Base-by-base conservation (phyloP, 2,888 invertebrate genomes). In the Polydrusus pterygomalis region DNA sequence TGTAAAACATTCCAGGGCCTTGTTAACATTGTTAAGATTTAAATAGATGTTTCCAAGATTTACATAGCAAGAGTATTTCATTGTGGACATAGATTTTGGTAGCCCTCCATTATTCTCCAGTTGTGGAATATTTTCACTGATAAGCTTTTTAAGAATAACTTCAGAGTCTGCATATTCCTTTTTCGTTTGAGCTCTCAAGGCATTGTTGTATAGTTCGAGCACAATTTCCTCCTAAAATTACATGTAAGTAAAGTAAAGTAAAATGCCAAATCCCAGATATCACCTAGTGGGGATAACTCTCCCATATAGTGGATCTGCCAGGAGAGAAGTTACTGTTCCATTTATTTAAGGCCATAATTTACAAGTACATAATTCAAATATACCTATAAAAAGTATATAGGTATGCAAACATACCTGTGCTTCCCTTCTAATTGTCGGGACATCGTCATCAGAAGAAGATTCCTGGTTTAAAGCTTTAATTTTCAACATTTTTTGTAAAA, bases 11-110 rank as follows among this genome's bases (percentile, higher is more conserved):
- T 93, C 92, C 74, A 95, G 89, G 1, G 94, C 93, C 8, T 90
- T 89, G 40, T 92, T 90, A 9, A 89, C 84, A 70, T 93, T 90
- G 0, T 89, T 90, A 56, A 90, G 88, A 58, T 91, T 89, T 64
- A 91, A 89, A 69, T 92, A 89, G 84, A 96, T 92, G 30, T 91
- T 89, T 0, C 93, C 96, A 40, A 97, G 90, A 87, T 97, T 97
- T 83, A 95, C 93, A 81, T 91, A 92, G 82, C 96, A 94, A 30
- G 96, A 93, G 87, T 96, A 97, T 84, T 96, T 95, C 71, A 97
- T 89, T 68, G 92, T 92, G 58, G 93, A 90, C 88, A 95, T 89
- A 13, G 91, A 89, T 83, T 91, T 87, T 64, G 90, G 86, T 80
- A 90, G 83, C 68, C 89, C 89, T 70, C 91, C 90, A 34, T 89